Evolutionary conservation across 2,113 vertebrate genomes (phyloP).

Genomic region (Alethe castanea): DNA sequence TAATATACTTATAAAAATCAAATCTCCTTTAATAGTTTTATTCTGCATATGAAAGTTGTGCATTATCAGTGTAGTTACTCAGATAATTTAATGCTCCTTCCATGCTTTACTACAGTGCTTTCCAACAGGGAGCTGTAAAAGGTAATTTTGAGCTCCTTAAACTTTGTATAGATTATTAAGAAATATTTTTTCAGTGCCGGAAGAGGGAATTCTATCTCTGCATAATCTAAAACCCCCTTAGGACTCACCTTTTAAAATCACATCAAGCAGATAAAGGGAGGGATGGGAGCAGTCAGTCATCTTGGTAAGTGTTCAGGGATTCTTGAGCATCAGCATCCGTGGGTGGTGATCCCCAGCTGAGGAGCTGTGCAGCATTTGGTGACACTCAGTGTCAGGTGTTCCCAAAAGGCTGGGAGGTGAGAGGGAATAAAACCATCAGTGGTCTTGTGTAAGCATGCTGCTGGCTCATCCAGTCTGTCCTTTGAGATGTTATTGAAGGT

Average conservation of each 20-base stretch:
- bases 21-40: constrained; percentile 10
- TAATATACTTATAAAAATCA: constrained; percentile 18
- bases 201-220: constrained; percentile 47
- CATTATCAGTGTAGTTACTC: constrained; percentile 39
- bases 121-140: constrained; percentile 56
- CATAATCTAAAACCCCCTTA: constrained; percentile 39
- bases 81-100: constrained; percentile 45
- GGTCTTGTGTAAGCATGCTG: background rate
- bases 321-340: background rate
- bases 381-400: background rate
- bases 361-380: background rate
- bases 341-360: background rate
- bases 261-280: background rate
- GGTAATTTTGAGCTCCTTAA: constrained; percentile 58
- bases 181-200: constrained; percentile 20
- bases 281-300: background rate
- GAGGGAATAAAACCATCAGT: background rate
- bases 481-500: background rate
- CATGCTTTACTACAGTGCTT: background rate
- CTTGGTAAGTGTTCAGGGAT: background rate
- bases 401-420: background rate
- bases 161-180: constrained; percentile 63
- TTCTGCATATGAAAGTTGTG: constrained; percentile 23
- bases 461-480: background rate
- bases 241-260: constrained; percentile 22